Conservation (phyloP, 2,797 vertebrate genomes). For the Ctenochaetus hawaiiensis region DNA sequence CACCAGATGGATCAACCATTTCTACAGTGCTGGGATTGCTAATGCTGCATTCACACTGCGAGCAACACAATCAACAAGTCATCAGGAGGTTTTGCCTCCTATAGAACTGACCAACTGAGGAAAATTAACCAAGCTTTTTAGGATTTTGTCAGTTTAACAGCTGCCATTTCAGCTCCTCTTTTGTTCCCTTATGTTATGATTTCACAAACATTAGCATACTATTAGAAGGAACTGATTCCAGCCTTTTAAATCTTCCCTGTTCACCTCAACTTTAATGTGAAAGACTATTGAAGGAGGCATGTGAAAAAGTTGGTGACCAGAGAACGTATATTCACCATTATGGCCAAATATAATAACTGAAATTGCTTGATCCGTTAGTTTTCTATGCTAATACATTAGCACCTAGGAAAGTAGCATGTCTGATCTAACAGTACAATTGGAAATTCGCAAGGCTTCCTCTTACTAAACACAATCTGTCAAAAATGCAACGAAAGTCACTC, state of each 20-base stretch:
- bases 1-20: slow-evolving; percentile 17
- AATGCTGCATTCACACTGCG: slow-evolving; percentile 20
- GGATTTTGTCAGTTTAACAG: not conserved
- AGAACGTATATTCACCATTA: not conserved
- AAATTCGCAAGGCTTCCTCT: too few species aligned
- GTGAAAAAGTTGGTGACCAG: not conserved
- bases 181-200: slow-evolving; percentile 9
- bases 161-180: slow-evolving; percentile 8
- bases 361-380: not conserved
- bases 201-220: not conserved
- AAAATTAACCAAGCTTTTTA: slow-evolving; percentile 1
- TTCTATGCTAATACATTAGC: not conserved
- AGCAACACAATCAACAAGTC: slow-evolving; percentile 38
- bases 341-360: not conserved
- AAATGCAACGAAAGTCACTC: not conserved
- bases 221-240: not conserved
- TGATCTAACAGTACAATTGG: not conserved
- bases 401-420: not conserved
- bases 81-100: slow-evolving; percentile 1
- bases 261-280: not conserved
- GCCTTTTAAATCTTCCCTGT: not conserved
- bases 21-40: slow-evolving; percentile 7
- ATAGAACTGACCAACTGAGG: slow-evolving; percentile 2
- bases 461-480: not conserved
- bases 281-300: not conserved